A percentile compares a stretch with the other conserved stretches of the same genome.
Evolutionary conservation across 2,797 vertebrate species (phyloP).

Genomic region (Galago senegalensis): DNA sequence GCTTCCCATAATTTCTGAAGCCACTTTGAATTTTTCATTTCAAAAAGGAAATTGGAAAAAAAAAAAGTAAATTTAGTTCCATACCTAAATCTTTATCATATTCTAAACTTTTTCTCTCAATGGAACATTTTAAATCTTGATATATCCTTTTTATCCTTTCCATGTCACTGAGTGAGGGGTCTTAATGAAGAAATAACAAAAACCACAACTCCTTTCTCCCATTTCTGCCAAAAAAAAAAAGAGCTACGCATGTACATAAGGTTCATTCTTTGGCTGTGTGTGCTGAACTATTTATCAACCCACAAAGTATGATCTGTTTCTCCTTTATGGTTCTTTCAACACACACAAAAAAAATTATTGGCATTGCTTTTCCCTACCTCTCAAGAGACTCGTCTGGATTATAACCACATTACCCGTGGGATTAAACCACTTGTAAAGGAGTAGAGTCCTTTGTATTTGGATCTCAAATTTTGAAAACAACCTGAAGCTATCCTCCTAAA

Average conservation of each 20-base stretch:
- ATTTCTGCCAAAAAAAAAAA: neutral
- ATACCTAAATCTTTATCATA: neutral
- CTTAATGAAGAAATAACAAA: conserved; percentile 41
- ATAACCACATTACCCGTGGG: conserved; percentile 79
- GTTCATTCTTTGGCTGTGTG: conserved; percentile 74
- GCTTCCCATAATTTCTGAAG: conserved; percentile 43
- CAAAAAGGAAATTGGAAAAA: neutral
- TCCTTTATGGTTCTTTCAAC: conserved; percentile 93
- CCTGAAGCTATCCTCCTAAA: conserved; percentile 79
- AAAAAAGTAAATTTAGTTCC: neutral
- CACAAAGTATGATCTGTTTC: conserved; percentile 89
- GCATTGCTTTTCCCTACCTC: conserved; percentile 91
- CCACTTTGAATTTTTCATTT: conserved; percentile 54
- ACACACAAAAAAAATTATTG: conserved; percentile 87
- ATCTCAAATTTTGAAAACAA: conserved; percentile 78
- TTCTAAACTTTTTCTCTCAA: conserved; percentile 38
- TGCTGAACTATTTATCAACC: conserved; percentile 81
- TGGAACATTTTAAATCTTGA: conserved; percentile 6
- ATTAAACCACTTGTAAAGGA: conserved; percentile 87
- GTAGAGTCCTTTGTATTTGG: conserved; percentile 75
- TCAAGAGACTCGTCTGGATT: conserved; percentile 87
- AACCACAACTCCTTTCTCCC: neutral
- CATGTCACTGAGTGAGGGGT: conserved; percentile 41
- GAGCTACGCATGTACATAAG: neutral
- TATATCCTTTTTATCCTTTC: conserved; percentile 2